phyloP scores from a whole-genome alignment of 2,888 invertebrate genomes.

The Parochlus steinenii region DNA sequence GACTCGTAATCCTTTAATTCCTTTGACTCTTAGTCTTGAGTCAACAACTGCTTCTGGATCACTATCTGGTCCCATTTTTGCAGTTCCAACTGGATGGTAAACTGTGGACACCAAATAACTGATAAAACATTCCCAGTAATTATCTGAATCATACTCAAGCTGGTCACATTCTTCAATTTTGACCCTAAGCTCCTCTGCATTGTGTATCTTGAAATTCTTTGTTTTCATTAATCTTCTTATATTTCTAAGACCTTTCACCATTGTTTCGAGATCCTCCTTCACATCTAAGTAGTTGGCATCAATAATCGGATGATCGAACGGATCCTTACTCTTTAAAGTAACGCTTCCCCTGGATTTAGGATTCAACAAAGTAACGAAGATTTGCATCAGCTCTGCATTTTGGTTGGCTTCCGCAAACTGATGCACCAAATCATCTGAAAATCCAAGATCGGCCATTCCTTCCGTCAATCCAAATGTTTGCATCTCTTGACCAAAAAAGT shows the following conservation, averaged over 20 bases:
- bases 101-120: constrained; percentile 48
- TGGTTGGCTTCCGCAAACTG: constrained; percentile 12
- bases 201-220: background rate
- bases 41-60: constrained; percentile 50
- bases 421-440: constrained; percentile 13
- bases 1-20: constrained; percentile 45
- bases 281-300: constrained; percentile 37
- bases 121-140: constrained; percentile 52
- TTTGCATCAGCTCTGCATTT: constrained; percentile 14
- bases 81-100: constrained; percentile 52
- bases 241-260: constrained; percentile 17
- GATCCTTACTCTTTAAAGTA: constrained; percentile 33
- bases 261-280: constrained; percentile 27
- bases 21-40: constrained; percentile 43
- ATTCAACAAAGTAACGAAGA: constrained; percentile 21
- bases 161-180: constrained; percentile 28
- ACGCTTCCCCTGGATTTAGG: constrained; percentile 33
- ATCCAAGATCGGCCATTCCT: constrained; percentile 12
- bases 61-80: constrained; percentile 47
- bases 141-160: constrained; percentile 37
- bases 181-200: background rate
- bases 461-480: constrained; percentile 2
- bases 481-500: background rate
- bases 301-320: constrained; percentile 36
- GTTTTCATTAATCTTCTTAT: constrained; percentile 2